Conservation (phyloP, 2,113 vertebrate genomes). For the Galemys pyrenaicus region DNA sequence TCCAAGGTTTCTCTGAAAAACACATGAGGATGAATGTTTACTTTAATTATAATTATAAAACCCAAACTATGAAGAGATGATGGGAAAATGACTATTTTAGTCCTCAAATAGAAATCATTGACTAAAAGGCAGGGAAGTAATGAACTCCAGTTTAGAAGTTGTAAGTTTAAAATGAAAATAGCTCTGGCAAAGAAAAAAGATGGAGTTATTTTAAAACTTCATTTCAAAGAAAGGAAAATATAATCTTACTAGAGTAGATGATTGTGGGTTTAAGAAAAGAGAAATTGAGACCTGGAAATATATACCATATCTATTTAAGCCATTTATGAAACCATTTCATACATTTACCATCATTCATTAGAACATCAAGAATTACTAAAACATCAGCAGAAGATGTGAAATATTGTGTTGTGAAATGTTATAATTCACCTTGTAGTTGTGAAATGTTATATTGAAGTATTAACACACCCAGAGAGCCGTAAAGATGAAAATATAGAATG, state of each 20-base stretch:
- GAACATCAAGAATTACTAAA: neutral
- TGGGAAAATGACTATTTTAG: neutral
- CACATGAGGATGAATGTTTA: neutral
- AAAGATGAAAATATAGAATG: neutral
- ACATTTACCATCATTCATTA: neutral
- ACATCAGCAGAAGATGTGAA: neutral
- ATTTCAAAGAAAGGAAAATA: constrained; percentile 16
- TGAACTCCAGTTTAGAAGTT: constrained; percentile 22
- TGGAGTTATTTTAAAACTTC: neutral
- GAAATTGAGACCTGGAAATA: neutral
- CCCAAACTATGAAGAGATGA: neutral
- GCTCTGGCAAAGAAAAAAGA: constrained; percentile 20
- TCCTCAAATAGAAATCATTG: constrained; percentile 23
- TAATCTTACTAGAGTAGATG: constrained; percentile 9
- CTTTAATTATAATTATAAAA: neutral
- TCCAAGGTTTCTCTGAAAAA: constrained; percentile 2
- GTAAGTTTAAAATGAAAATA: constrained; percentile 36
- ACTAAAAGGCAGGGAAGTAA: neutral
- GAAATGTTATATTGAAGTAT: constrained; percentile 6
- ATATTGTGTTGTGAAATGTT: neutral
- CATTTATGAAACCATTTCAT: neutral
- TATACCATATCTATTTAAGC: neutral
- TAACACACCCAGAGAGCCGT: neutral
- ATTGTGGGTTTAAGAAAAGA: constrained; percentile 5
- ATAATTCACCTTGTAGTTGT: neutral